These are phyloP conservation scores for Ammodytes marinus DNA, from an alignment of 2,113 vertebrate genomes.

Conservation along the genomic window DNA sequence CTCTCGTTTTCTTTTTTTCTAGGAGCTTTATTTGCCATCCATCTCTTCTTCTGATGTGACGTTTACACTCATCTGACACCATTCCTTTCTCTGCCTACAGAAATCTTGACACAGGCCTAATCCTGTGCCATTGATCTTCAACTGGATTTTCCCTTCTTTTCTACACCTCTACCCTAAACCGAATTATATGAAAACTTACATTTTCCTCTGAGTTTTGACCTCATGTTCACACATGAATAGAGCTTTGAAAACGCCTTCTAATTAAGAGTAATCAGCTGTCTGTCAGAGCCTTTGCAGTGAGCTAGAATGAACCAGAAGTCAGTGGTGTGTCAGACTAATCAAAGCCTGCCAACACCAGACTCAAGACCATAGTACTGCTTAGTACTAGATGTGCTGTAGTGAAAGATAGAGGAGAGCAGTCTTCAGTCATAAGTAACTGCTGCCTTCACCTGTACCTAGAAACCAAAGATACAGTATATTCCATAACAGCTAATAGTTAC, in stretches of 20 bases:
- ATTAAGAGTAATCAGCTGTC: slow-evolving; percentile 20
- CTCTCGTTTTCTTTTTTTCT: neutral
- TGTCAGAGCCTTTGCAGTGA: slow-evolving; percentile 64
- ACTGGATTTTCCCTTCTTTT: neutral
- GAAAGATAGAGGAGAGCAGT: too few relatives aligned
- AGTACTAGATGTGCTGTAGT: neutral
- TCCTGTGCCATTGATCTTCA: neutral
- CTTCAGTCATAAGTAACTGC: neutral
- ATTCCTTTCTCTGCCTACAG: neutral
- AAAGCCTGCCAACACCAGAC: slow-evolving; percentile 60
- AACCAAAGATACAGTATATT: neutral
- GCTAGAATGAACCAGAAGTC: slow-evolving; percentile 68
- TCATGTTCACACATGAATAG: too few relatives aligned
- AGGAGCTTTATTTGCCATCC: slow-evolving; percentile 18
- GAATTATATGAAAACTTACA: too few relatives aligned
- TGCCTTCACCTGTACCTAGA: neutral
- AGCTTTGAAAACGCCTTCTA: too few relatives aligned
- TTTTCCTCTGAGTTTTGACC: too few relatives aligned
- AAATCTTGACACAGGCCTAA: neutral
- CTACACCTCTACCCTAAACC: neutral
- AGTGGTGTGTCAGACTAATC: slow-evolving; percentile 72
- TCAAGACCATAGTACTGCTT: slow-evolving; percentile 71
- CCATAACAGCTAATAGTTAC: neutral
- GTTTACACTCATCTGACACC: neutral
- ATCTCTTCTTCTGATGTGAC: neutral